Base-by-base conservation (phyloP, 2,888 invertebrate genomes). In the Biston betularia region DNA sequence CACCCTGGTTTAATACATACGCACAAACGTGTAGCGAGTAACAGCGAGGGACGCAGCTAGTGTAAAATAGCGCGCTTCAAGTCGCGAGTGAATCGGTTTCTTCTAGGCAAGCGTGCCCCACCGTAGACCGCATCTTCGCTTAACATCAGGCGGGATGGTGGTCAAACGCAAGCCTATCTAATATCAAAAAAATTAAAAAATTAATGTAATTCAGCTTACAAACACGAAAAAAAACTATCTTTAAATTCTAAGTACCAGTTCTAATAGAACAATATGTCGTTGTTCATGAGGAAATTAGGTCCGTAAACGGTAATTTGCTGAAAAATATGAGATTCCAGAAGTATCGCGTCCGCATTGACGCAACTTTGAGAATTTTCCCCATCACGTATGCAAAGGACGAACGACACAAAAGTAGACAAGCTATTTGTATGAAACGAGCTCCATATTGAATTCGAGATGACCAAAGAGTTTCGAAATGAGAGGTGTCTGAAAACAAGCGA, bases 401-500 rank as follows among this genome's bases (percentile, higher is more conserved):
- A 54, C 70, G 35, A 68, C 68, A 70, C 75, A 75, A 69, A 71
- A 71, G 70, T 70, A 69, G 67, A 65, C 70, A 54, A 67, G 63
- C 69, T 78, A 79, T 82, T 79, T 78, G 78, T 77, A 79, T 78
- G 79, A 76, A 78, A 77, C 79, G 79, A 78, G 77, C 75, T 78
- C 74, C 75, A 78, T 77, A 81, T 76, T 79, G 76, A 77, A 78
- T 76, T 74, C 63, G 69, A 68, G 72, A 73, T 73, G 73, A 59
- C 76, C 73, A 65, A 80, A 80, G 75, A 76, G 76, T 79, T 77
- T 73, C 74, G 65, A 81, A 84, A 83, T 82, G 80, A 80, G 79
- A 85, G 83, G 79, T 84, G 85, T 81, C 75, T 82, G 80, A 81
- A 84, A 85, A 86, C 79, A 84, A 80, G 79, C 79, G 77, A 76